Percentiles rank a stretch among this genome's conserved stretches.
phyloP scores from a whole-genome alignment of 2,888 invertebrate species.

The Dendrolimus pini region DNA sequence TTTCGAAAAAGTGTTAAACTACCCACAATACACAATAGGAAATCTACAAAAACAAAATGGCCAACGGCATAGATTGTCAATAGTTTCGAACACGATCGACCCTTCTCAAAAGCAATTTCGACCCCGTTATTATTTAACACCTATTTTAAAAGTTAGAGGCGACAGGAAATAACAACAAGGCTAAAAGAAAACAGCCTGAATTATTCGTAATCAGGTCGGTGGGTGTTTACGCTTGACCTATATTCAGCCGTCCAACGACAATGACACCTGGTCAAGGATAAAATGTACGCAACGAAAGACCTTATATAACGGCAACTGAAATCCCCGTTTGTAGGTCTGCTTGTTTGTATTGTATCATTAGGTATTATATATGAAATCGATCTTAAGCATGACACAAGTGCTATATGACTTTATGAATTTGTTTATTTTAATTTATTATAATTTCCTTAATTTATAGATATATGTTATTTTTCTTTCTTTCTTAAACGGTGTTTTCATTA shows the following conservation, averaged over 20 bases:
- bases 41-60: no score
- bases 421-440: no score
- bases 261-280: background rate
- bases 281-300: background rate
- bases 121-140: background rate
- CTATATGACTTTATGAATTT: no score
- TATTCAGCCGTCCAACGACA: slow-evolving; percentile 9
- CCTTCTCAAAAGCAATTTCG: background rate
- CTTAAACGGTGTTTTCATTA: no score
- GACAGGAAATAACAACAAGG: background rate
- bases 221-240: slow-evolving; percentile 30
- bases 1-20: no score
- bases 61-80: no score
- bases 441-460: no score
- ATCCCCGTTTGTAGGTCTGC: background rate
- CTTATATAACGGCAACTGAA: background rate
- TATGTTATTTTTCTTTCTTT: no score
- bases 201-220: background rate
- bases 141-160: background rate
- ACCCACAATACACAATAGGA: no score
- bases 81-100: background rate
- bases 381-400: no score
- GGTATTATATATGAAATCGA: no score
- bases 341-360: no score
- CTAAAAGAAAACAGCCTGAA: background rate